Percentiles rank a stretch among this genome's conserved stretches.
phyloP scores from a whole-genome alignment of 92 coral and sea anemone genomes.

The Metridium senile region DNA sequence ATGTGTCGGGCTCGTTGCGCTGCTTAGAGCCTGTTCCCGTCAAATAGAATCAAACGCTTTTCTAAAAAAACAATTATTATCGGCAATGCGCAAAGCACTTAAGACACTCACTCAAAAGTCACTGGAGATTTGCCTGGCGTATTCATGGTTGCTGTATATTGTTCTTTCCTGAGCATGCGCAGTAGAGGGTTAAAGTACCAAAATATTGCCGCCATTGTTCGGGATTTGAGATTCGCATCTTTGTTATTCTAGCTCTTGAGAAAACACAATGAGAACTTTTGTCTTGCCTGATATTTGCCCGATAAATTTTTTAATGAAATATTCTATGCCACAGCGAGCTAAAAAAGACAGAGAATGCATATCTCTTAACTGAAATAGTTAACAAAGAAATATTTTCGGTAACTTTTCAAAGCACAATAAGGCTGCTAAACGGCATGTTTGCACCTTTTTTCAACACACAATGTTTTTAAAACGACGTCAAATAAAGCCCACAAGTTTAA shows the following conservation, averaged over 20 bases:
- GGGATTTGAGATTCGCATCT: background rate
- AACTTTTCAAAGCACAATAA: no score
- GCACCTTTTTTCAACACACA: no score
- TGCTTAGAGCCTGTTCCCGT: background rate
- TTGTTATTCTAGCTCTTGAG: background rate
- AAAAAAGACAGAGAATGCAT: no score
- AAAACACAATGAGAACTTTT: background rate
- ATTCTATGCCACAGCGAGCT: no score
- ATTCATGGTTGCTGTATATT: background rate
- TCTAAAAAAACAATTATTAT: background rate
- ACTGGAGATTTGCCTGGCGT: background rate
- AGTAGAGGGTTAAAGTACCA: no score
- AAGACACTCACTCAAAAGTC: background rate
- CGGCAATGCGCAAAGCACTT: background rate
- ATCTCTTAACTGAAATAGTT: background rate
- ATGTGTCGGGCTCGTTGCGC: slow-evolving; percentile 18
- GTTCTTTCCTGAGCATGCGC: background rate
- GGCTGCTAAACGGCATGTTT: no score
- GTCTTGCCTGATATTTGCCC: background rate
- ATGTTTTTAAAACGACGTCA: background rate
- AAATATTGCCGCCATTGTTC: background rate
- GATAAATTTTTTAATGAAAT: background rate
- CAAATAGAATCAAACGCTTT: background rate
- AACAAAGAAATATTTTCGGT: no score
- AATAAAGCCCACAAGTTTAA: background rate